Conservation (phyloP, 2,113 vertebrate genomes). For the Oxygymnocypris stewartii region DNA sequence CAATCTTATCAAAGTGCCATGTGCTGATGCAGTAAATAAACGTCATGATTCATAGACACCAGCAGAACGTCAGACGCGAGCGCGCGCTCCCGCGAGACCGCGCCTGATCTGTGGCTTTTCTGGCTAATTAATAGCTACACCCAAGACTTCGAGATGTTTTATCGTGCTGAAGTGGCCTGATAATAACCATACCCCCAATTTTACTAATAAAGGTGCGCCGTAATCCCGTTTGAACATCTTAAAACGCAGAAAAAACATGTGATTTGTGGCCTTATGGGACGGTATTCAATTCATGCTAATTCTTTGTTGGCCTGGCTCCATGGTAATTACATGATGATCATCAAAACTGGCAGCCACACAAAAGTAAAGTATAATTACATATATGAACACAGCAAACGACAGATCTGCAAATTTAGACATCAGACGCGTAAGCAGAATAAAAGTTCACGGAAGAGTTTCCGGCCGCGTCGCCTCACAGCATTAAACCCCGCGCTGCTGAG, state of each 20-base stretch:
- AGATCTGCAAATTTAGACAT: background rate
- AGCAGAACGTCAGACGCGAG: slow-evolving; percentile 48
- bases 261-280: slow-evolving; percentile 53
- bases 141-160: background rate
- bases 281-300: slow-evolving; percentile 58
- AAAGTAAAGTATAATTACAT: slow-evolving; percentile 42
- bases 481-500: slow-evolving; percentile 61
- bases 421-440: slow-evolving; percentile 4
- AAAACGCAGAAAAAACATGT: slow-evolving; percentile 54
- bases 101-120: background rate
- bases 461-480: slow-evolving; percentile 34
- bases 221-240: slow-evolving; percentile 56
- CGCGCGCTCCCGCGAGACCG: slow-evolving; percentile 5
- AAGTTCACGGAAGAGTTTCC: slow-evolving; percentile 28
- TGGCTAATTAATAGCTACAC: slow-evolving; percentile 30
- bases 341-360: slow-evolving; percentile 36
- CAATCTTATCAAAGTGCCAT: slow-evolving; percentile 67
- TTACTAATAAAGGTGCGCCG: slow-evolving; percentile 46
- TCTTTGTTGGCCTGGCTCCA: slow-evolving; percentile 53
- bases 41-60: slow-evolving; percentile 59
- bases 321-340: slow-evolving; percentile 48
- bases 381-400: slow-evolving; percentile 10
- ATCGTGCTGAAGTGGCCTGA: background rate
- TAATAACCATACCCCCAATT: slow-evolving; percentile 1
- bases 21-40: slow-evolving; percentile 76